These are phyloP conservation scores for Heteropelma amictum DNA, from an alignment of 2,888 invertebrate genomes.

Conservation along the genomic window DNA sequence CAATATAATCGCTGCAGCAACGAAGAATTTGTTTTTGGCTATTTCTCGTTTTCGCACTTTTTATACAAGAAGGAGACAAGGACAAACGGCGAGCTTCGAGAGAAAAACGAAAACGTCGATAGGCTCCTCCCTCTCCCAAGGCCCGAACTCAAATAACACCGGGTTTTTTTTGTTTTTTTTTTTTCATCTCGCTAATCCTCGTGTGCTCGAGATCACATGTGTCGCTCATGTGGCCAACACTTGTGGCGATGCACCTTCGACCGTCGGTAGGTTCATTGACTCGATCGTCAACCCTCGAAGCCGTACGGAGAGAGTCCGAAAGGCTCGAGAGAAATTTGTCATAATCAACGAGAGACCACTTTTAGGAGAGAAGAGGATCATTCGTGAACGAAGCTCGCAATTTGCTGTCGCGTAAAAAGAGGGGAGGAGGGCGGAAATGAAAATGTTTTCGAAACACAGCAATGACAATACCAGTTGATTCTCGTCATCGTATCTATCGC, in stretches of 20 bases:
- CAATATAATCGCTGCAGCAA: conserved; percentile 42
- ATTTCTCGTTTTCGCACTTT: conserved; percentile 17
- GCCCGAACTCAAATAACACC: conserved; percentile 11
- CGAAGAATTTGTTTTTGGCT: conserved; percentile 53
- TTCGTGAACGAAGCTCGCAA: not conserved
- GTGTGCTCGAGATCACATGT: conserved; percentile 12
- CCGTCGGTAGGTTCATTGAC: too few species aligned
- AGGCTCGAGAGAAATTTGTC: too few species aligned
- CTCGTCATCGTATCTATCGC: conserved; percentile 46
- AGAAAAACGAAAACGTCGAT: not conserved
- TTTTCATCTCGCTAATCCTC: conserved; percentile 46
- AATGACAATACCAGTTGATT: conserved; percentile 45
- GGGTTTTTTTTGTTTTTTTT: conserved; percentile 29
- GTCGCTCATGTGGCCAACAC: conserved; percentile 46
- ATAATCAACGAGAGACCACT: too few species aligned
- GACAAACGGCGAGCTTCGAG: conserved; percentile 55
- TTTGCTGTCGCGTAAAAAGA: not conserved
- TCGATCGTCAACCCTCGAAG: not conserved
- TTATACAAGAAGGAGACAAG: conserved; percentile 41
- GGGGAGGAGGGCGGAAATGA: not conserved
- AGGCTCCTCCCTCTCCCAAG: too few species aligned
- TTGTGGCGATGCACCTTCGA: not conserved
- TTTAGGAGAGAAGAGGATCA: too few species aligned
- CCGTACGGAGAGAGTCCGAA: too few species aligned
- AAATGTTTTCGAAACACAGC: too few species aligned